phyloP scores from a whole-genome alignment of 2,888 invertebrate genomes.

The Chymomyza amoena region DNA sequence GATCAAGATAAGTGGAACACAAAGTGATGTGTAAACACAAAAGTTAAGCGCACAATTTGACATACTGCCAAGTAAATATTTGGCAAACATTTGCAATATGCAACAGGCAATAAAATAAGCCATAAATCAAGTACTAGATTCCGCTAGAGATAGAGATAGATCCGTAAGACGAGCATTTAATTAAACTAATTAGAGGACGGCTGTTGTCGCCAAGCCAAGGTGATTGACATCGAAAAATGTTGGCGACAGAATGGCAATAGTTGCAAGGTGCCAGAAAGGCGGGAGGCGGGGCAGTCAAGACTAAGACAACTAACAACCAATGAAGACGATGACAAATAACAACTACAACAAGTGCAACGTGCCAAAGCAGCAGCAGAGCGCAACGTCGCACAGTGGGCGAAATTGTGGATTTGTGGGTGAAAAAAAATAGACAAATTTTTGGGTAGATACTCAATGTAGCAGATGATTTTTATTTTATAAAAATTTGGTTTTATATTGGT shows the following conservation, averaged over 20 bases:
- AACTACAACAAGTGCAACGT: constrained; percentile 14
- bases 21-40: background rate
- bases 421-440: no score
- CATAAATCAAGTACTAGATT: constrained; percentile 3
- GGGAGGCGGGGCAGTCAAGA: constrained; percentile 31
- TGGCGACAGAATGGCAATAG: background rate
- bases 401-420: no score
- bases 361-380: background rate
- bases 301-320: constrained; percentile 21
- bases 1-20: background rate
- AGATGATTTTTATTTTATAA: no score
- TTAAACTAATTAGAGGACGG: background rate
- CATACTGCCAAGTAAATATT: constrained; percentile 32
- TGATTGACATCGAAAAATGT: constrained; percentile 2
- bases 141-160: background rate
- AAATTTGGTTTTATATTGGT: no score
- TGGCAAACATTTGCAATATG: constrained; percentile 15
- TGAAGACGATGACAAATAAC: background rate
- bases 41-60: constrained; percentile 24
- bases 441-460: no score
- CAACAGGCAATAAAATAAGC: constrained; percentile 9
- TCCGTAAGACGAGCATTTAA: background rate
- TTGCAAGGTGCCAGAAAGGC: constrained; percentile 15
- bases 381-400: background rate
- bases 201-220: background rate